A percentile compares a stretch with the other conserved stretches of the same genome.
These are phyloP conservation scores for Acanthiza pusilla DNA, from an alignment of 2,797 vertebrate species.

Conservation along the genomic window DNA sequence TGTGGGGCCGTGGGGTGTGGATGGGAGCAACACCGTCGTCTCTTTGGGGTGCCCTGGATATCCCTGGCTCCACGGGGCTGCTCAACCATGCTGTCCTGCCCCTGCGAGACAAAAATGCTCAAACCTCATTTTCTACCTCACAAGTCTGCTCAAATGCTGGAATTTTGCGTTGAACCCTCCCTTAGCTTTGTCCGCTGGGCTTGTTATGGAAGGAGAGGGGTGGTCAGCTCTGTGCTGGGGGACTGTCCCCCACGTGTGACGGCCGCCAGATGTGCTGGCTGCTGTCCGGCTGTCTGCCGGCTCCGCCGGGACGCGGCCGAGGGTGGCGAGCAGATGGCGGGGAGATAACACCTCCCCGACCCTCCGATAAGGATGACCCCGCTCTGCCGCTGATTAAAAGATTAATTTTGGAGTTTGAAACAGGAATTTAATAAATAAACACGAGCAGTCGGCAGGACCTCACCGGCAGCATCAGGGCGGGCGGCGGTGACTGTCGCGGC, in stretches of 20 bases:
- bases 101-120: neutral
- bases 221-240: rapidly evolving
- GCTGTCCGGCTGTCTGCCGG: neutral
- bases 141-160: rapidly evolving
- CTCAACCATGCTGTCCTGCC: rapidly evolving
- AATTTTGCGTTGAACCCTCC: neutral
- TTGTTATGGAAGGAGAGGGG: neutral
- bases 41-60: rapidly evolving
- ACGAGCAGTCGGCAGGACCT: neutral
- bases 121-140: neutral
- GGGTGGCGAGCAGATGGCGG: conserved; percentile 51
- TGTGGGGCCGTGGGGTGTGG: neutral
- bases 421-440: conserved; percentile 8
- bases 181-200: neutral
- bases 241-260: rapidly evolving
- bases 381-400: conserved; percentile 53
- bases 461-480: rapidly evolving
- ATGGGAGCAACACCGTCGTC: neutral
- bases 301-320: neutral
- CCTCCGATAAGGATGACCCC: neutral
- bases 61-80: neutral
- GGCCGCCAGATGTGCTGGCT: neutral
- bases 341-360: conserved; percentile 41
- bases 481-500: neutral
- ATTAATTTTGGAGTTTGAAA: conserved; percentile 56